phyloP scores from a whole-genome alignment of 2,797 vertebrate genomes.

The Trematomus bernacchii region DNA sequence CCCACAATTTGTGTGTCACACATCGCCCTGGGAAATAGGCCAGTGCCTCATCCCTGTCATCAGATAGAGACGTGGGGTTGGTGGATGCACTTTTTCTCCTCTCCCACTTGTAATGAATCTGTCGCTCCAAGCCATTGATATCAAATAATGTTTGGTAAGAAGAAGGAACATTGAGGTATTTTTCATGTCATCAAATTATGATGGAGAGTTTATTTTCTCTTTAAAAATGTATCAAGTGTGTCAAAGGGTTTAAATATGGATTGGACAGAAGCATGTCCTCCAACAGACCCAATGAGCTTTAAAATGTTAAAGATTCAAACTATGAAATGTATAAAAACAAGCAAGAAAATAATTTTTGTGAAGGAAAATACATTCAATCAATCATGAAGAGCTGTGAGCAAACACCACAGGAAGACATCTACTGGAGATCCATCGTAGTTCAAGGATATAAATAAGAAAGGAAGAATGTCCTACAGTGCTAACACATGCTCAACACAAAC shows the following conservation, averaged over 20 bases:
- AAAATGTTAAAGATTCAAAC: background rate
- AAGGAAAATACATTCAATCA: slow-evolving; percentile 2
- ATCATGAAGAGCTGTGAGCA: background rate
- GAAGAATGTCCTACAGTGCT: background rate
- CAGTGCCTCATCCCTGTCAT: slow-evolving; percentile 70
- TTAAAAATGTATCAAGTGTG: too few species aligned
- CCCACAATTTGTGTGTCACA: slow-evolving; percentile 73
- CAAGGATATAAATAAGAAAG: slow-evolving; percentile 5
- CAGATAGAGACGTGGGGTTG: slow-evolving; percentile 52
- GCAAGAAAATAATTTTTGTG: background rate
- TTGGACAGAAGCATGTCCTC: background rate
- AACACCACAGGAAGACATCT: background rate
- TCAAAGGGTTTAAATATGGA: background rate
- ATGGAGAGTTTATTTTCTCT: too few species aligned
- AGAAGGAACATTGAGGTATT: background rate
- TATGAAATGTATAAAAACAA: background rate
- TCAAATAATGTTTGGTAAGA: background rate
- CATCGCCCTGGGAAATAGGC: slow-evolving; percentile 76
- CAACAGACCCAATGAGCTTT: background rate
- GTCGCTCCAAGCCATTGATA: background rate
- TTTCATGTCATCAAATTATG: too few species aligned
- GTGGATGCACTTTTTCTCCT: slow-evolving; percentile 59
- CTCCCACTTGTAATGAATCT: slow-evolving; percentile 40
- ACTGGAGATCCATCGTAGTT: background rate
- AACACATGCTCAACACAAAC: background rate